Evolutionary conservation across 2,888 invertebrate genomes (phyloP).

Genomic region (Diaperis boleti): DNA sequence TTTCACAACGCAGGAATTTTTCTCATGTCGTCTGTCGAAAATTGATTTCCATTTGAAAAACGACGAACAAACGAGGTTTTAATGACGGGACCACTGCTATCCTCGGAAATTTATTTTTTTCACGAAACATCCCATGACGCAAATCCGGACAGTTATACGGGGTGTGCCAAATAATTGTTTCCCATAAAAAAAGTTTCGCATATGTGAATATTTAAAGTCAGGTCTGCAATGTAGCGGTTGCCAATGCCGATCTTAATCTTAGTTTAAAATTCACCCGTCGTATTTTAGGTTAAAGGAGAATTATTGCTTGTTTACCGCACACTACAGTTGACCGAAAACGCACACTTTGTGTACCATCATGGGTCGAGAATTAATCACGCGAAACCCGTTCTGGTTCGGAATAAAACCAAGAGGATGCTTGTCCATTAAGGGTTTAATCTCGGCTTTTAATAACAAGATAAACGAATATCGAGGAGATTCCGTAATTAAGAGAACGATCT

Average conservation of each 20-base stretch:
- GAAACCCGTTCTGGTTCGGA: neutral
- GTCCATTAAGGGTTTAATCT: neutral
- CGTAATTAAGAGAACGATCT: neutral
- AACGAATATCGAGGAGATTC: neutral
- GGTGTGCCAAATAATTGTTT: slow-evolving; percentile 4
- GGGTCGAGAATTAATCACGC: neutral
- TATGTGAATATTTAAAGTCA: slow-evolving; percentile 52
- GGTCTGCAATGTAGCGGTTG: slow-evolving; percentile 41
- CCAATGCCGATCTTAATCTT: slow-evolving; percentile 43
- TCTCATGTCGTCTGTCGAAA: too few species aligned
- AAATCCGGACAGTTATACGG: neutral
- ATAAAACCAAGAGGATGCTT: neutral
- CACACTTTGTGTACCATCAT: neutral
- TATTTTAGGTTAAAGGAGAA: slow-evolving; percentile 46
- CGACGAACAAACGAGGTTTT: too few species aligned
- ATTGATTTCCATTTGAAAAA: too few species aligned
- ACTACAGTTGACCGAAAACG: neutral
- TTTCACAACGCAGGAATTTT: too few species aligned
- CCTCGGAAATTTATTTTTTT: too few species aligned
- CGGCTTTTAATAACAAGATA: neutral
- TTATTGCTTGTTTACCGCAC: slow-evolving; percentile 41
- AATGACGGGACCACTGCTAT: too few species aligned
- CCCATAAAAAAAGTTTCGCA: slow-evolving; percentile 49
- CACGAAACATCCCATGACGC: neutral
- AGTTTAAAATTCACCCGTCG: slow-evolving; percentile 43